Evolutionary conservation across 2,113 vertebrate genomes (phyloP).

Genomic region (Cynoglossus semilaevis): DNA sequence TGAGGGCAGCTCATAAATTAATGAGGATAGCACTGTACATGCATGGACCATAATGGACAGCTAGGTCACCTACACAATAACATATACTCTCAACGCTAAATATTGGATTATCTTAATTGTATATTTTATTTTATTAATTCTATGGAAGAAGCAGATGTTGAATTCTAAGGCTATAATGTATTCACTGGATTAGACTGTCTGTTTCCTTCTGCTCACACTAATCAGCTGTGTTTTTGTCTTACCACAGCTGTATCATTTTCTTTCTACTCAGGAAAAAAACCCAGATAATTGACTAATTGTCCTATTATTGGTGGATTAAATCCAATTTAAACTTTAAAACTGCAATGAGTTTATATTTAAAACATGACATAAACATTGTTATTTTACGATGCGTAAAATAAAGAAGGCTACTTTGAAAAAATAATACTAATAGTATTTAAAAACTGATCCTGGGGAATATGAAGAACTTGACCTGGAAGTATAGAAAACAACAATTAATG

Average conservation of each 20-base stretch:
- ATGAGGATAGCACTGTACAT: not conserved
- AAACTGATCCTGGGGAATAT: no score
- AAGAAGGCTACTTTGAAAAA: no score
- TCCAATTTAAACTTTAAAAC: no score
- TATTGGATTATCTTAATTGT: constrained; percentile 6
- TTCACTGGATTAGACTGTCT: constrained; percentile 24
- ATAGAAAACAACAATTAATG: no score
- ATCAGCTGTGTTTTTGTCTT: constrained; percentile 5
- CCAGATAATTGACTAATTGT: constrained; percentile 18
- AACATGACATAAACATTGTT: no score
- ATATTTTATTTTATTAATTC: constrained; percentile 14
- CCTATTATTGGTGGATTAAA: constrained; percentile 1
- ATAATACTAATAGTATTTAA: no score
- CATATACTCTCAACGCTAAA: constrained; percentile 7
- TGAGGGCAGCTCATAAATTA: constrained; percentile 21
- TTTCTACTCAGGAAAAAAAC: not conserved
- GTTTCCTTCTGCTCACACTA: constrained; percentile 5
- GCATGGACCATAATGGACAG: constrained; percentile 5
- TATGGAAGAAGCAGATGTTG: not conserved
- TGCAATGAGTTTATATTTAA: no score
- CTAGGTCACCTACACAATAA: not conserved
- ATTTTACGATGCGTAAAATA: no score
- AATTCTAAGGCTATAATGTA: constrained; percentile 26
- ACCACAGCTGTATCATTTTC: constrained; percentile 1
- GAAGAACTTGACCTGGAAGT: no score